These are phyloP conservation scores for Phodopus roborovskii DNA, from an alignment of 2,113 vertebrate genomes.

Conservation along the genomic window DNA sequence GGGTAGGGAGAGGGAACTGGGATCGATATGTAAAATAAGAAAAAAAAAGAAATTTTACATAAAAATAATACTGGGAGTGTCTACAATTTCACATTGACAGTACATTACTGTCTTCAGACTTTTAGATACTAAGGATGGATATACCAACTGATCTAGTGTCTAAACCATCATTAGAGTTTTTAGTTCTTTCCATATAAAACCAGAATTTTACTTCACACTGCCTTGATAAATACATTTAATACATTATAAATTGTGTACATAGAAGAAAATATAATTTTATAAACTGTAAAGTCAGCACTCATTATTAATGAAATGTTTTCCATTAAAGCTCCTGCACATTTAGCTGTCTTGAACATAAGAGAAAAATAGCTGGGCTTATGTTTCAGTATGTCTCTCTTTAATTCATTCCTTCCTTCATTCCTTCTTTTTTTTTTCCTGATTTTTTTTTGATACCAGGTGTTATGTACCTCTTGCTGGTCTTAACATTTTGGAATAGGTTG, in stretches of 20 bases:
- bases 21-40: too few relatives aligned
- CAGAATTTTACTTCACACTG: slow-evolving; percentile 76
- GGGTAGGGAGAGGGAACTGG: too few relatives aligned
- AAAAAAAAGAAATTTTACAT: slow-evolving; percentile 42
- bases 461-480: background rate
- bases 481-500: background rate
- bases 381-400: background rate
- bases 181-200: slow-evolving; percentile 72
- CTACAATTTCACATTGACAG: slow-evolving; percentile 64
- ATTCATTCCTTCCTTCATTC: background rate
- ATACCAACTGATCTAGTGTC: slow-evolving; percentile 64
- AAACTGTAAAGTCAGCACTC: slow-evolving; percentile 62
- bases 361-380: background rate
- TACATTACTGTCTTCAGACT: slow-evolving; percentile 53
- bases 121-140: slow-evolving; percentile 44
- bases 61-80: slow-evolving; percentile 60
- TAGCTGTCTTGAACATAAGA: slow-evolving; percentile 20
- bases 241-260: slow-evolving; percentile 79
- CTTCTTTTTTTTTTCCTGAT: fast-evolving
- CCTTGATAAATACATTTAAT: slow-evolving; percentile 76
- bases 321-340: slow-evolving; percentile 60
- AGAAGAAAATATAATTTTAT: slow-evolving; percentile 79
- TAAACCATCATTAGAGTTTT: slow-evolving; percentile 72
- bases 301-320: slow-evolving; percentile 79
- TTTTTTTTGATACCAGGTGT: background rate